Conservation (phyloP, 2,113 vertebrate genomes). For the Eira barbara region DNA sequence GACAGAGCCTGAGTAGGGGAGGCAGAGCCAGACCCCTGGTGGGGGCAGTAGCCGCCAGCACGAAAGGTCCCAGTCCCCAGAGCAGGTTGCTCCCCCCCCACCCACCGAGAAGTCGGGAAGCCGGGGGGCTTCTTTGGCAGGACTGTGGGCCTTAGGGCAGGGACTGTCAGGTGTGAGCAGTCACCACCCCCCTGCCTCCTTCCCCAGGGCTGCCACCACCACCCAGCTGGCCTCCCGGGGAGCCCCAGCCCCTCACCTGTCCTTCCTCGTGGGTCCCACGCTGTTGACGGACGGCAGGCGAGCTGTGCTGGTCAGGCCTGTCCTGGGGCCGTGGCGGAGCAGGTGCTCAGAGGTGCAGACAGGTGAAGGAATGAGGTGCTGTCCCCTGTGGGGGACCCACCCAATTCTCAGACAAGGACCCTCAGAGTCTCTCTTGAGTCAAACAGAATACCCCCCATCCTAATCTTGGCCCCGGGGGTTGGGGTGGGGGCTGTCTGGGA, state of each 20-base stretch:
- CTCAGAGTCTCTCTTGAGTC: background rate
- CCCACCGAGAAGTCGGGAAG: background rate
- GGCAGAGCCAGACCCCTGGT: background rate
- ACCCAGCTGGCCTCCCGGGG: background rate
- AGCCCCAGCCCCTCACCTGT: rapidly evolving
- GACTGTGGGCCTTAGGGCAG: rapidly evolving
- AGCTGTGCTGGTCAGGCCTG: background rate
- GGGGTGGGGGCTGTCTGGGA: background rate
- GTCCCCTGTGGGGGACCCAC: background rate
- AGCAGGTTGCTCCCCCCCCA: too few species aligned
- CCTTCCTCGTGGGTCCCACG: background rate
- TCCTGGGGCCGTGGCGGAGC: background rate
- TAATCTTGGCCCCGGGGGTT: background rate
- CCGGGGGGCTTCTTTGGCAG: background rate
- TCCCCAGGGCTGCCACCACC: background rate
- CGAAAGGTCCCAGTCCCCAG: rapidly evolving
- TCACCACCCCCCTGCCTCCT: background rate
- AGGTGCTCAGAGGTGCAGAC: rapidly evolving
- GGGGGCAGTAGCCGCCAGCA: too few species aligned
- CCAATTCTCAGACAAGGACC: rapidly evolving
- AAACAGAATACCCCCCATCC: background rate
- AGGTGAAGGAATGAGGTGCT: background rate
- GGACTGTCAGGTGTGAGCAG: background rate
- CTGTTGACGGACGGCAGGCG: rapidly evolving
- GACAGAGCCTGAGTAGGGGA: background rate